Base-by-base conservation (phyloP, 2,797 vertebrate genomes). In the Anguilla marmorata region DNA sequence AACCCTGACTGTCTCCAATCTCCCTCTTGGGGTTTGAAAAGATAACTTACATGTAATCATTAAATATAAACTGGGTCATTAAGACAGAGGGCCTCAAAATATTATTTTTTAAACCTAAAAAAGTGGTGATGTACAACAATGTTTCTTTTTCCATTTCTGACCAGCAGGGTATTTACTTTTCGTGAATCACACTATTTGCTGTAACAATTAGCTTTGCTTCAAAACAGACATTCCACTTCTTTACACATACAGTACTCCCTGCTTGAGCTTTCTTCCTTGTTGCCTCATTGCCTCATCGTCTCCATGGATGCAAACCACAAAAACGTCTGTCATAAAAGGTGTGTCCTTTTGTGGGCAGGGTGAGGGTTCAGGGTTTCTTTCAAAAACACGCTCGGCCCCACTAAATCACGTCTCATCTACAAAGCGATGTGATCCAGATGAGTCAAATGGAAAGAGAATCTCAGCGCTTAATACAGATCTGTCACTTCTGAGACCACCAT, bases 401-500 rank as follows among this genome's bases (percentile, higher is more conserved):
- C 69, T 50, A 76, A 87, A 85, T 72, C 86, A 87, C 83, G 66
- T 85, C 83, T 69, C 27, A 30, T 85, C 86, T 86, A 80, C 82
- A 84, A 88, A 87, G 83, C 83, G 41, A 87, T 80, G 83, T 30
- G 45, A 85, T 89, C 86, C 88, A 87, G 86, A 87, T 89, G 88
- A 87, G 82, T 84, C 52, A 41, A 76, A 27, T 85, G 82, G 82
- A 85, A 89, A 74, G 50, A 63, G 69, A 86, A 85, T 79, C 79
- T 87, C 66, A 76, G 56, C 60, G 54, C 60, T 12, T 14, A 21
- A 84, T 58, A 7, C 58, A 86, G 85, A 86, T 56, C 85, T 86
- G 93, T 93, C 90, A 90, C 85, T 50, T 82, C 0, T 63, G 87
- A 92, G 93, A 93, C 93, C 94, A 94, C 93, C 91, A 52, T 92